A percentile compares a stretch with the other conserved stretches of the same genome.
phyloP scores from a whole-genome alignment of 2,888 invertebrate genomes.

The Euplagia quadripunctaria region DNA sequence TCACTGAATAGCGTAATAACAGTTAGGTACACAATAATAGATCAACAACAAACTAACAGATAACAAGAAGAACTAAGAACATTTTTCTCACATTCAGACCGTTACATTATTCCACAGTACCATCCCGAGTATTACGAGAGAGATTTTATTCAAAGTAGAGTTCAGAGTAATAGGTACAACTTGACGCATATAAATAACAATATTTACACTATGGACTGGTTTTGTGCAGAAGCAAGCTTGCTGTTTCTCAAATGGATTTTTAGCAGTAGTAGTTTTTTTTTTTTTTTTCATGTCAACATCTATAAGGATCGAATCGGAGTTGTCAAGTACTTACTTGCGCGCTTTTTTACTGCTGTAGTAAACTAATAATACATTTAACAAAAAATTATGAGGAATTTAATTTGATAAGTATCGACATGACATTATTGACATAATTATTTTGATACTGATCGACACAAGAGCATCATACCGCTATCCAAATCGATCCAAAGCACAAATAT shows the following conservation, averaged over 20 bases:
- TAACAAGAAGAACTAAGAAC: neutral
- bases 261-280: neutral
- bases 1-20: neutral
- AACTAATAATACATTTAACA: too few relatives aligned
- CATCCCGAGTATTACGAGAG: too few relatives aligned
- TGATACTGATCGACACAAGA: too few relatives aligned
- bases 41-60: neutral
- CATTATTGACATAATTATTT: too few relatives aligned
- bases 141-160: slow-evolving; percentile 3
- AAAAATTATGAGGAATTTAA: too few relatives aligned
- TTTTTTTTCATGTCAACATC: neutral
- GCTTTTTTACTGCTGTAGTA: too few relatives aligned
- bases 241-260: neutral
- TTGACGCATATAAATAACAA: slow-evolving; percentile 17
- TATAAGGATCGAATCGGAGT: neutral
- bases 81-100: neutral
- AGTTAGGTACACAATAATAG: neutral
- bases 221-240: neutral
- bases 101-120: neutral
- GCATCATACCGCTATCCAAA: too few relatives aligned
- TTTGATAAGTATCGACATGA: too few relatives aligned
- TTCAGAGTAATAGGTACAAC: slow-evolving; percentile 7
- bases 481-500: too few relatives aligned
- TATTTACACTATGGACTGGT: neutral
- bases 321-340: too few relatives aligned